Evolutionary conservation across 2,888 invertebrate species (phyloP), one percentile per base, ranked within the genome.

Genomic region (Netelia virgata): DNA sequence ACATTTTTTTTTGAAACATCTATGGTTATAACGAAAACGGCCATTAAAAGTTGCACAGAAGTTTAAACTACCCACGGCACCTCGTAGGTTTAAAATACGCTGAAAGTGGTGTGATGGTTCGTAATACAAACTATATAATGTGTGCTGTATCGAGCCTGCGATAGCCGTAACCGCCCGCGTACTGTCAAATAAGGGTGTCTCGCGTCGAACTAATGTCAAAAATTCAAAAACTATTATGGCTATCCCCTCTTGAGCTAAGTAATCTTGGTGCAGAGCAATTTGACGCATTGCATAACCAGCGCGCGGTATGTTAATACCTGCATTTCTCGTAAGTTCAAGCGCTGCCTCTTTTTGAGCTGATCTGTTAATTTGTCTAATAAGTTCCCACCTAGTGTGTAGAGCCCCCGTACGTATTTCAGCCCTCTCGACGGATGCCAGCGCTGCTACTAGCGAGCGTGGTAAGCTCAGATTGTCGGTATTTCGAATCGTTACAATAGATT

Each of bases 101-200:
- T 61, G n/a, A 9, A 47, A 73, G 47, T 73, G 73, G n/a, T 61
- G 47, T 20, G 61, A 73, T 9, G 61, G 23, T 8, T 73, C 73
- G 16, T 61, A 47, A 73, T 73, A 61, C n/a, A 73, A 47, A 11
- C 61, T 73, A 23, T 73, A 61, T 3, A 73, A 43, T 9, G 61
- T 73, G 1, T 70, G 36, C 0, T 10, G 69, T 16, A 69, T 9
- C 16, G 8, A 10, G 1, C 69, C 69, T n/a, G 3, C 16, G 0
- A 55, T 3, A n/a, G 28, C 10, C 69, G 16, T 8, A 53, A 69
- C 53, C 11, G 9, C 23, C 23, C 50, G 50, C 14, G 68, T 68
- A 10, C 53, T 23, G 5, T 53, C 18, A n/a, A 66, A 66, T 1
- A 68, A 14, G 11, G 66, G 55, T 11, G 3, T n/a, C 41, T 41